Percentiles rank a stretch among this genome's conserved stretches.
phyloP scores from a whole-genome alignment of 2,888 invertebrate genomes.

The Chrysodeixis includens region DNA sequence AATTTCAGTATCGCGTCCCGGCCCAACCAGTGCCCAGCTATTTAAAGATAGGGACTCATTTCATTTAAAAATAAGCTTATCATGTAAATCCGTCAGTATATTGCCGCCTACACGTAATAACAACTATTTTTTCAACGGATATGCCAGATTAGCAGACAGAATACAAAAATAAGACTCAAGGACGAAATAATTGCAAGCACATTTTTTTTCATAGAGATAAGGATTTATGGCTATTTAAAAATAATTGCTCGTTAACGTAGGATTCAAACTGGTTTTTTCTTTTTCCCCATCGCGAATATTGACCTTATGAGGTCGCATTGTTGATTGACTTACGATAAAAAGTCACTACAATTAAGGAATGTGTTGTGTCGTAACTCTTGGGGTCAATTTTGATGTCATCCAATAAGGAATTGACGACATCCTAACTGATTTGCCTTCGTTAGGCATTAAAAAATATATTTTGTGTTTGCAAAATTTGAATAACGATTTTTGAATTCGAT shows the following conservation, averaged over 20 bases:
- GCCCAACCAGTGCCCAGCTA: slow-evolving; percentile 20
- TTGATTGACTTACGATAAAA: slow-evolving; percentile 27
- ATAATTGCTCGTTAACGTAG: slow-evolving; percentile 14
- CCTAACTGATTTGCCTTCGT: neutral
- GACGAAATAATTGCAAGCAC: slow-evolving; percentile 6
- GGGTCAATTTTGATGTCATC: neutral
- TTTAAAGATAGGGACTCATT: slow-evolving; percentile 36
- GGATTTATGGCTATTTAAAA: slow-evolving; percentile 15
- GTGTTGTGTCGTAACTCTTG: neutral
- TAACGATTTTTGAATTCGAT: no score
- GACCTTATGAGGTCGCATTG: slow-evolving; percentile 11
- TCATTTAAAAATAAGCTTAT: slow-evolving; percentile 49
- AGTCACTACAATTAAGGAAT: slow-evolving; percentile 20
- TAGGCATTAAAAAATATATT: neutral
- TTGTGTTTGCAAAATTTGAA: no score
- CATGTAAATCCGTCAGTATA: slow-evolving; percentile 52
- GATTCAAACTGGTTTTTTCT: slow-evolving; percentile 9
- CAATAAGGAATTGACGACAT: neutral
- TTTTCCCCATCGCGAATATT: slow-evolving; percentile 14
- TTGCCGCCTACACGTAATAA: slow-evolving; percentile 36
- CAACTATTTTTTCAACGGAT: slow-evolving; percentile 30
- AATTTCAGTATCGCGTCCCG: slow-evolving; percentile 32
- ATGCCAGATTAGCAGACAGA: slow-evolving; percentile 8
- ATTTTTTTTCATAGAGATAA: slow-evolving; percentile 5
- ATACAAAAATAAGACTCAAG: slow-evolving; percentile 19